Evolutionary conservation across 2,888 invertebrate genomes (phyloP).

Genomic region (Sarcophaga rosellei): DNA sequence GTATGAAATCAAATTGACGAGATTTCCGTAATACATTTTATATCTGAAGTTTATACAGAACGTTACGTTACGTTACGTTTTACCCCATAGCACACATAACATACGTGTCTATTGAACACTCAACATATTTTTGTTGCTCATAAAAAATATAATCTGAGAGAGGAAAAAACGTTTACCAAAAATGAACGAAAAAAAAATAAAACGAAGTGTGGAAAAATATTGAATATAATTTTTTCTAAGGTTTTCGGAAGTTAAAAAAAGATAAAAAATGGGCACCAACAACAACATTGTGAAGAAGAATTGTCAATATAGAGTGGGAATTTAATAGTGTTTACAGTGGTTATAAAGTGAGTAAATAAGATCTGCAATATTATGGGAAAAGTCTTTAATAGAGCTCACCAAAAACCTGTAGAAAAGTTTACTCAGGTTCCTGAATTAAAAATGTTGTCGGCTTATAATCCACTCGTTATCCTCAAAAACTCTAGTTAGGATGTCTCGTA

Average conservation of each 20-base stretch:
- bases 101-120: constrained; percentile 32
- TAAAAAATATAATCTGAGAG: constrained; percentile 51
- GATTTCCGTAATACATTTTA: constrained; percentile 67
- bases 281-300: constrained; percentile 6
- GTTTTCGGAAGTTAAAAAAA: not conserved
- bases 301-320: constrained; percentile 27
- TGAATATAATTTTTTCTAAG: constrained; percentile 45
- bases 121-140: constrained; percentile 43
- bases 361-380: too few relatives aligned
- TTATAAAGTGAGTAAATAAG: too few relatives aligned
- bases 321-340: constrained; percentile 38
- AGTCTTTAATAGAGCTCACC: too few relatives aligned
- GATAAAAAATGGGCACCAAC: not conserved
- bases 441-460: too few relatives aligned
- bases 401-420: too few relatives aligned
- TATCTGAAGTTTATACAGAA: not conserved
- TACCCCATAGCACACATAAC: not conserved
- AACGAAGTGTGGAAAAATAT: constrained; percentile 36
- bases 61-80: too few relatives aligned
- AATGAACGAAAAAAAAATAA: not conserved
- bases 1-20: constrained; percentile 70
- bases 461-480: too few relatives aligned
- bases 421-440: too few relatives aligned
- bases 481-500: too few relatives aligned
- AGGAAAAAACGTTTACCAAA: constrained; percentile 9